A percentile compares a stretch with the other conserved stretches of the same genome.
These are phyloP conservation scores for Hydroisotoma schaefferi DNA, from an alignment of 2,888 invertebrate genomes.

Conservation along the genomic window DNA sequence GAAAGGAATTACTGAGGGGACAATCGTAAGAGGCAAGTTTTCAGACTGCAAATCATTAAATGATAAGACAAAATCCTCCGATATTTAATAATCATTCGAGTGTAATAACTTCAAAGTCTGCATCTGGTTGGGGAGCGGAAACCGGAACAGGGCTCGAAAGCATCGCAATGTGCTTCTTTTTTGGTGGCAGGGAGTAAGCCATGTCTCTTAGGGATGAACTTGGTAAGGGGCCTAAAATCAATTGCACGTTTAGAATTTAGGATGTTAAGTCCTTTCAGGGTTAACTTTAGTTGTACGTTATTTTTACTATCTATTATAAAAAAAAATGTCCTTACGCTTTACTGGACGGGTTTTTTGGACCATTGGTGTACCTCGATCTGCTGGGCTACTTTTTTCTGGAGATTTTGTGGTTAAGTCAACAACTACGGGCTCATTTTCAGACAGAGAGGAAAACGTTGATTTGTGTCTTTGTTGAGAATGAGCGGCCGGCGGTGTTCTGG, in stretches of 20 bases:
- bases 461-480: slow-evolving; percentile 2
- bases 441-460: neutral
- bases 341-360: neutral
- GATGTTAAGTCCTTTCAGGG: no score
- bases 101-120: slow-evolving; percentile 38
- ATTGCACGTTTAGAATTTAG: no score
- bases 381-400: slow-evolving; percentile 20
- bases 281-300: no score
- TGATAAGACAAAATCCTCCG: no score
- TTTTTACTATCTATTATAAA: no score
- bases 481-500: neutral
- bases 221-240: no score
- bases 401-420: slow-evolving; percentile 46
- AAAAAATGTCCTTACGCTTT: slow-evolving; percentile 1
- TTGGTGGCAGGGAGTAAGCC: slow-evolving; percentile 35
- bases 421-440: slow-evolving; percentile 24
- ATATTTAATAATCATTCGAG: slow-evolving; percentile 35
- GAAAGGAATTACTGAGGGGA: no score
- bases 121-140: neutral
- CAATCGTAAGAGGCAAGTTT: no score
- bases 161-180: slow-evolving; percentile 32
- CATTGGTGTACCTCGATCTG: neutral
- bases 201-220: no score
- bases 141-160: neutral
- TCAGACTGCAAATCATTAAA: no score